Conservation (phyloP, 2,797 vertebrate species). For the Glyptemys insculpta region DNA sequence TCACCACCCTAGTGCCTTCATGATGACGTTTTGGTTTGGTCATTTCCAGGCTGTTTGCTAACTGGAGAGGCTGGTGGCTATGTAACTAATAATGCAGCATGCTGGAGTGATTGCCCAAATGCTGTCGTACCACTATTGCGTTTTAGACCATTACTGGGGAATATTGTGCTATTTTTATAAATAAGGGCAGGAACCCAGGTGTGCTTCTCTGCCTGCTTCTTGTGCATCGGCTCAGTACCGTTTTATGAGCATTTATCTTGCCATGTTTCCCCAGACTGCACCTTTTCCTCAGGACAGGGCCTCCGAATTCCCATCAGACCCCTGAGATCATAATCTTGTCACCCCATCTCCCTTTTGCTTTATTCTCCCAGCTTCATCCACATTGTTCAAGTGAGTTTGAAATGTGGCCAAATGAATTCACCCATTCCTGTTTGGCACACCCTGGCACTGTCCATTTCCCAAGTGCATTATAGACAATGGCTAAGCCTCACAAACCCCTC, state of each 20-base stretch:
- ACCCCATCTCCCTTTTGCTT: background rate
- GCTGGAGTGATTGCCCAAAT: too few species aligned
- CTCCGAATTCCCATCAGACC: background rate
- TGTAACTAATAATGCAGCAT: too few species aligned
- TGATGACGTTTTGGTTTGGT: too few species aligned
- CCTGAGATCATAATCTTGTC: background rate
- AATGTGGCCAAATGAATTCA: background rate
- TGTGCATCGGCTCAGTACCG: background rate
- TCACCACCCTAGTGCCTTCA: background rate
- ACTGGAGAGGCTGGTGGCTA: too few species aligned
- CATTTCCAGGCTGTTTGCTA: too few species aligned
- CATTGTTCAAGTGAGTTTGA: background rate
- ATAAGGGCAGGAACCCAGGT: background rate
- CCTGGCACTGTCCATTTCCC: background rate
- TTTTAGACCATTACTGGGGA: too few species aligned
- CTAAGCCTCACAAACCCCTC: background rate
- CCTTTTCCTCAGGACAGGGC: background rate
- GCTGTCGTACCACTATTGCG: too few species aligned
- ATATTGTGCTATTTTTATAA: background rate
- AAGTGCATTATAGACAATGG: background rate
- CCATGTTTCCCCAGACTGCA: background rate
- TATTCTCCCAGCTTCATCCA: background rate
- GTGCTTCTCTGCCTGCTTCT: background rate
- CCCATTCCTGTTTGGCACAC: background rate
- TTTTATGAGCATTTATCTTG: background rate